Evolutionary conservation across 2,113 vertebrate genomes (phyloP).

Genomic region (Cebus imitator): DNA sequence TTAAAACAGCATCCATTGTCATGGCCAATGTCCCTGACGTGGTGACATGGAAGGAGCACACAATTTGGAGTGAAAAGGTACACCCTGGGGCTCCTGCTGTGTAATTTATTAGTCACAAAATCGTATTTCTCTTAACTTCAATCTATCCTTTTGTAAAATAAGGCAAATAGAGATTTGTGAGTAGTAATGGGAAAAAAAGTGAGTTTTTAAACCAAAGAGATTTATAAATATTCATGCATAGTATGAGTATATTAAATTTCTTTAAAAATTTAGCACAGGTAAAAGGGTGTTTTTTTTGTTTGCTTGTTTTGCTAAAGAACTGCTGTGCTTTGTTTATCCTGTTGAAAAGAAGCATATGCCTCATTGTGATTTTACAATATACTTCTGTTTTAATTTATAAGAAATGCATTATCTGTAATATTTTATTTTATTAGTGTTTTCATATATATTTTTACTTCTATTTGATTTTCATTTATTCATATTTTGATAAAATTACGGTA

Average conservation of each 20-base stretch:
- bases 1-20: slow-evolving; percentile 41
- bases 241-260: slow-evolving; percentile 40
- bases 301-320: slow-evolving; percentile 5
- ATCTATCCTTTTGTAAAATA: slow-evolving; percentile 33
- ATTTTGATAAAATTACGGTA: not conserved
- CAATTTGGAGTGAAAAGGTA: slow-evolving; percentile 1
- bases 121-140: not conserved
- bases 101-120: slow-evolving; percentile 5
- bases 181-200: not conserved
- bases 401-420: slow-evolving; percentile 6
- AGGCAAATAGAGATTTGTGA: slow-evolving; percentile 12
- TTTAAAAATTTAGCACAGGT: slow-evolving; percentile 34
- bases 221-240: slow-evolving; percentile 51
- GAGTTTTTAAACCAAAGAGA: slow-evolving; percentile 30
- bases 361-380: not conserved
- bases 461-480: not conserved
- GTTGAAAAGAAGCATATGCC: slow-evolving; percentile 2
- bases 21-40: not conserved
- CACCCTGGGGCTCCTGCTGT: not conserved
- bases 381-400: slow-evolving; percentile 9
- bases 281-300: slow-evolving; percentile 9
- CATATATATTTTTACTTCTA: not conserved
- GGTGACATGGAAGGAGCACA: not conserved
- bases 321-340: slow-evolving; percentile 29
- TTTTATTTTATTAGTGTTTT: slow-evolving; percentile 1